Percentiles rank a stretch among this genome's conserved stretches.
Evolutionary conservation across 1,140 invertebrate species (phyloP).

Genomic region (Planococcus citri): DNA sequence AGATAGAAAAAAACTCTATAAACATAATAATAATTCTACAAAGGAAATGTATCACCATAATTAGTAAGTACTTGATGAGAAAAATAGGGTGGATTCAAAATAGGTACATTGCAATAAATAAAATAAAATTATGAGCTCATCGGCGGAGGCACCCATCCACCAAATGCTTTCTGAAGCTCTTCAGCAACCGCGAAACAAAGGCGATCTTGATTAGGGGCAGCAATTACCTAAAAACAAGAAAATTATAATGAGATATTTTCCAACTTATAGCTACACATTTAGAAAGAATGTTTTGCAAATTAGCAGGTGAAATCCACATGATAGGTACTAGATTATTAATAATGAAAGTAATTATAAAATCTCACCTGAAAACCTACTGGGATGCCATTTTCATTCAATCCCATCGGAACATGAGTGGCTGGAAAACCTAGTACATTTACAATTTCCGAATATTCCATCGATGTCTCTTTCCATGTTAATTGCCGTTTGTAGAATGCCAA

Average conservation of each 20-base stretch:
- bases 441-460: constrained; percentile 77
- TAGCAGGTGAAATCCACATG: no score
- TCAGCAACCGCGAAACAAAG: constrained; percentile 59
- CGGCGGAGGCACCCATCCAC: constrained; percentile 52
- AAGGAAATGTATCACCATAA: no score
- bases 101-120: no score
- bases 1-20: no score
- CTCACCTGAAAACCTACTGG: constrained; percentile 32
- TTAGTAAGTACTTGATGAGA: no score
- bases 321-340: no score
- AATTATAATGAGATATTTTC: constrained; percentile 26
- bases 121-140: no score
- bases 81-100: no score
- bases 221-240: constrained; percentile 31
- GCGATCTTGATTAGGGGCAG: constrained; percentile 51
- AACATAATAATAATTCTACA: no score
- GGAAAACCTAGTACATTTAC: constrained; percentile 82
- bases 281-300: no score
- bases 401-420: constrained; percentile 74
- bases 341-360: no score
- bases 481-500: constrained; percentile 74
- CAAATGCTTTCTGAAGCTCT: constrained; percentile 59
- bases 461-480: constrained; percentile 62
- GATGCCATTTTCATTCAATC: constrained; percentile 66
- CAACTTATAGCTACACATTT: no score